Base-by-base conservation (phyloP, 2,113 vertebrate species). In the Aegotheles bennettii region DNA sequence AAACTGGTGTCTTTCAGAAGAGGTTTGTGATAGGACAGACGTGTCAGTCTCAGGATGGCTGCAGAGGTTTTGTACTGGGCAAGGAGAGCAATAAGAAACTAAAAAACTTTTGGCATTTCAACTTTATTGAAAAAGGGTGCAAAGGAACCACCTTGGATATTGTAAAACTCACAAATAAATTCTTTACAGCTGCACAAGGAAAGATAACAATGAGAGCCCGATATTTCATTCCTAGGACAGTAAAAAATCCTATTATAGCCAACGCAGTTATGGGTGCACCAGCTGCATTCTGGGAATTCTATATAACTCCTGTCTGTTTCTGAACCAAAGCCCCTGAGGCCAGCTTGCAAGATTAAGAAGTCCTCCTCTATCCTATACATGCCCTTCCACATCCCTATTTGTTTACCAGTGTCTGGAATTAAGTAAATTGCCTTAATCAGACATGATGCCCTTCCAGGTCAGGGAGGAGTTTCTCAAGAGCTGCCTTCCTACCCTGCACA, bases 121-220 rank as follows among this genome's bases (percentile, higher is more conserved):
- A 84, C 88, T 93, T 92, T 93, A 81, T 95, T 91, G 93, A 54
- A 84, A 95, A 95, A 95, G 64, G 90, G 83, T 94, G 89, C 90
- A 89, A 87, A 95, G 93, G 88, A 96, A 84, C 76, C 94, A 96
- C 93, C 90, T 93, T 96, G 95, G 92, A 95, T 89, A 92, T 91
- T 96, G 76, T 96, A 96, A 96, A 96, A 93, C 88, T 87, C 90
- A 93, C 87, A 87, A 93, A 95, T 95, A 97, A 97, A 96, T 93
- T 94, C 92, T 94, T 97, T 96, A 96, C 85, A 92, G 92, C 90
- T 92, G 90, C 93, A 90, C 53, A 71, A 96, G 94, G 92, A 43
- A 92, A 95, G 95, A 93, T 92, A 96, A 93, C 95, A 95, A 90
- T 71, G 76, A 86, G 82, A 83, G 82, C 33, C 93, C 25, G 3